Evolutionary conservation across 2,888 invertebrate genomes (phyloP).

Genomic region (Arrhopalites spinosus): DNA sequence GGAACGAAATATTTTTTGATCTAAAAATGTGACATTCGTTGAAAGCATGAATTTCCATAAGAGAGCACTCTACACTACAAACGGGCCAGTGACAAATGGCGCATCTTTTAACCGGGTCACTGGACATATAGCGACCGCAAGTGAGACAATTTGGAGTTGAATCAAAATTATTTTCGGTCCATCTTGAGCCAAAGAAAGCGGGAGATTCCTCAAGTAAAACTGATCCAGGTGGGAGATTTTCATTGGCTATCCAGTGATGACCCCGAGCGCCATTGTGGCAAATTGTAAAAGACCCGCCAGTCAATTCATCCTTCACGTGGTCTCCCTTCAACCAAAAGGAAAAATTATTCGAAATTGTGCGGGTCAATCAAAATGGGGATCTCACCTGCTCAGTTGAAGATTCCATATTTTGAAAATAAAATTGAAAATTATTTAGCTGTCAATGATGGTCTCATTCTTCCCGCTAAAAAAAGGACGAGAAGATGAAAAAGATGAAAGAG

Average conservation of each 20-base stretch:
- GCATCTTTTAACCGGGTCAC: neutral
- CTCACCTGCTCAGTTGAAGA: too few relatives aligned
- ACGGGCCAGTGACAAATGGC: neutral
- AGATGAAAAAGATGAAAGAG: too few relatives aligned
- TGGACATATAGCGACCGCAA: neutral
- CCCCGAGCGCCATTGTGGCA: neutral
- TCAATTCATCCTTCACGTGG: neutral
- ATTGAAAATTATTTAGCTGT: too few relatives aligned
- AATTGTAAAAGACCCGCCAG: neutral
- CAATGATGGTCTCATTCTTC: too few relatives aligned
- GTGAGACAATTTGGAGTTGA: neutral
- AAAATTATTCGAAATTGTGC: too few relatives aligned
- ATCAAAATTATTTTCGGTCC: neutral
- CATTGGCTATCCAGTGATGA: neutral
- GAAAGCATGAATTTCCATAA: neutral
- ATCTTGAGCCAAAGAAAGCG: neutral
- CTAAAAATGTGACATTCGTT: neutral
- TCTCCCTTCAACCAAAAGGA: too few relatives aligned
- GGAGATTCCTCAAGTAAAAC: neutral
- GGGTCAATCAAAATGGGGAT: too few relatives aligned
- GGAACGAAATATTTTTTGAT: neutral
- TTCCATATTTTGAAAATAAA: too few relatives aligned
- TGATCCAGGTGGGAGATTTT: neutral
- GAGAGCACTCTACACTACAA: neutral
- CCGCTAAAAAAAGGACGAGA: too few relatives aligned